These are phyloP conservation scores for Ochropacha duplaris DNA, from an alignment of 2,888 invertebrate genomes.

Conservation along the genomic window DNA sequence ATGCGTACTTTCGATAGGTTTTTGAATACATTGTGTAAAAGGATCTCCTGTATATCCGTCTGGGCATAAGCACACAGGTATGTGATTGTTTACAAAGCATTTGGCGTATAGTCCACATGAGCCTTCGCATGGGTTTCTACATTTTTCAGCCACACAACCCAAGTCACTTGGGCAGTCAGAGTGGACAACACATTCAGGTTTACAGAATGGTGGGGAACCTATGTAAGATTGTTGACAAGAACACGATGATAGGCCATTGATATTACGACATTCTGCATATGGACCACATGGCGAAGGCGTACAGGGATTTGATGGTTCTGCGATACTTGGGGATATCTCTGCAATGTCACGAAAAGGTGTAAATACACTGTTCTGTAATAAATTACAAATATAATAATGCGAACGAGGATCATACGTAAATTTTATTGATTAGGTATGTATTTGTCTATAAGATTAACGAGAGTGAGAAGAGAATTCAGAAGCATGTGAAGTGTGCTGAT, in stretches of 20 bases:
- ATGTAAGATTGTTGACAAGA: slow-evolving; percentile 86
- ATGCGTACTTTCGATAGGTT: slow-evolving; percentile 78
- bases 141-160: slow-evolving; percentile 87
- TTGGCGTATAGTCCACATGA: slow-evolving; percentile 86
- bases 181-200: slow-evolving; percentile 86
- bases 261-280: slow-evolving; percentile 88
- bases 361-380: not conserved
- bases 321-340: slow-evolving; percentile 57
- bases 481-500: too few species aligned
- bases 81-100: slow-evolving; percentile 87
- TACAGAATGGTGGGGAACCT: slow-evolving; percentile 85
- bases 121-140: slow-evolving; percentile 87
- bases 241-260: slow-evolving; percentile 87
- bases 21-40: slow-evolving; percentile 85
- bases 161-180: slow-evolving; percentile 85
- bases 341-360: slow-evolving; percentile 17
- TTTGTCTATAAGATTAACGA: too few species aligned
- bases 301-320: slow-evolving; percentile 85
- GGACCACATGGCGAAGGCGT: slow-evolving; percentile 88
- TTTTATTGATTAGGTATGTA: not conserved
- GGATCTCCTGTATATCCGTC: slow-evolving; percentile 86
- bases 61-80: slow-evolving; percentile 88
- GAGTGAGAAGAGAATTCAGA: too few species aligned
- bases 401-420: not conserved
- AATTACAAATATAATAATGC: not conserved